phyloP scores from a whole-genome alignment of 1,140 invertebrate species.

The Caerostris darwini region DNA sequence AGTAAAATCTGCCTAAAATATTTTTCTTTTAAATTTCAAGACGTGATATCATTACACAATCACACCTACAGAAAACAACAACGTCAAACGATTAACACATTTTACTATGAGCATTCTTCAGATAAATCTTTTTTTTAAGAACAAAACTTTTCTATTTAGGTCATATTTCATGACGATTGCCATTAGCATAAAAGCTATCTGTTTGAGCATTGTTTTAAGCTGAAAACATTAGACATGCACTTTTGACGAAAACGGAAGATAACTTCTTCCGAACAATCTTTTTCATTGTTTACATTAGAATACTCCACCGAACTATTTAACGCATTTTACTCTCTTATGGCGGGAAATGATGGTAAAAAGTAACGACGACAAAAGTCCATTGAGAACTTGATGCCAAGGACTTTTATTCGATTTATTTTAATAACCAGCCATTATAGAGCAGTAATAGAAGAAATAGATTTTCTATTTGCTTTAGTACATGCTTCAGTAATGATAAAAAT shows the following conservation, averaged over 20 bases:
- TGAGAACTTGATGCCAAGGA: neutral
- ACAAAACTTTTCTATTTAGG: slow-evolving; percentile 15
- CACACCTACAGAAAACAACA: neutral
- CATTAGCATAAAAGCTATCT: neutral
- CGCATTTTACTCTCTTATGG: neutral
- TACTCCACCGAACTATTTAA: neutral
- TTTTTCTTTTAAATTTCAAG: neutral
- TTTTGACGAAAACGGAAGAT: neutral
- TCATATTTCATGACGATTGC: neutral
- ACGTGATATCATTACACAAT: neutral
- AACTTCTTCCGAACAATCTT: neutral
- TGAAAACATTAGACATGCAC: neutral
- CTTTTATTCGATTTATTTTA: neutral
- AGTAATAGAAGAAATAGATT: neutral
- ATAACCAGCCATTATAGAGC: neutral
- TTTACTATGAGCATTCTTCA: neutral
- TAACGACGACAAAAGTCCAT: neutral
- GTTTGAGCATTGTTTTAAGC: neutral
- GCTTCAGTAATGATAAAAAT: neutral
- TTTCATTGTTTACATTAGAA: neutral
- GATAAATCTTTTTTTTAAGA: neutral
- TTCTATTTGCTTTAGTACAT: neutral
- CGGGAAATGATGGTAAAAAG: neutral
- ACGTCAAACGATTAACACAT: slow-evolving; percentile 16
- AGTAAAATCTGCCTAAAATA: neutral